Conservation (phyloP, 2,113 vertebrate genomes). For the Rhinoderma darwinii region DNA sequence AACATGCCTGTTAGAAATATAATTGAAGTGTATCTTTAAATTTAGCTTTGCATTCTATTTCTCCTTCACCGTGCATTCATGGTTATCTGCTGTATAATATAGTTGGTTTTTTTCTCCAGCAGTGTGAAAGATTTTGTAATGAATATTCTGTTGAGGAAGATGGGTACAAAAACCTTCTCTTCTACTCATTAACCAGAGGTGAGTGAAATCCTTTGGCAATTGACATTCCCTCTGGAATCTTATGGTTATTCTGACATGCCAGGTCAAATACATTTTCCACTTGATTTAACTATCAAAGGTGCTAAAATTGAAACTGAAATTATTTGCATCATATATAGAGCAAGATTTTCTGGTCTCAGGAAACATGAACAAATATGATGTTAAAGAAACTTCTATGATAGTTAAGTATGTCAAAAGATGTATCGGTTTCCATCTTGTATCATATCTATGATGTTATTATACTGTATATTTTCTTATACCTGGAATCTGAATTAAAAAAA, state of each 20-base stretch:
- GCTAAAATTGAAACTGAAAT: slow-evolving; percentile 51
- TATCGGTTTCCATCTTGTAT: neutral
- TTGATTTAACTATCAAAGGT: slow-evolving; percentile 49
- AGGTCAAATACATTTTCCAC: slow-evolving; percentile 55
- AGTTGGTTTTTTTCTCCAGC: neutral
- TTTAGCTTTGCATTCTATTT: neutral
- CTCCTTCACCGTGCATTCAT: neutral
- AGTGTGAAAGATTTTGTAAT: slow-evolving; percentile 17
- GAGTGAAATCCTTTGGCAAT: slow-evolving; percentile 40
- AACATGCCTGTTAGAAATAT: neutral
- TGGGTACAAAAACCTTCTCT: slow-evolving; percentile 36
- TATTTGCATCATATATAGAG: slow-evolving; percentile 34
- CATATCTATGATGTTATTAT: too few species aligned
- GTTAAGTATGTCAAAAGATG: slow-evolving; percentile 8
- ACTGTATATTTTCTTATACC: too few species aligned
- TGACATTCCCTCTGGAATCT: slow-evolving; percentile 41
- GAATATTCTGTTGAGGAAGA: slow-evolving; percentile 26
- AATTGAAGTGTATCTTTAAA: neutral
- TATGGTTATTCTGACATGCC: slow-evolving; percentile 34
- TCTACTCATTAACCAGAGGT: slow-evolving; percentile 42
- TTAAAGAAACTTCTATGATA: slow-evolving; percentile 19
- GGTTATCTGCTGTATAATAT: neutral
- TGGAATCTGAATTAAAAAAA: too few species aligned
- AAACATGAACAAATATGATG: slow-evolving; percentile 14
- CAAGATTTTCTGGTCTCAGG: slow-evolving; percentile 30